Conservation (phyloP, 1,140 invertebrate genomes). For the Drosophila kepulauana region DNA sequence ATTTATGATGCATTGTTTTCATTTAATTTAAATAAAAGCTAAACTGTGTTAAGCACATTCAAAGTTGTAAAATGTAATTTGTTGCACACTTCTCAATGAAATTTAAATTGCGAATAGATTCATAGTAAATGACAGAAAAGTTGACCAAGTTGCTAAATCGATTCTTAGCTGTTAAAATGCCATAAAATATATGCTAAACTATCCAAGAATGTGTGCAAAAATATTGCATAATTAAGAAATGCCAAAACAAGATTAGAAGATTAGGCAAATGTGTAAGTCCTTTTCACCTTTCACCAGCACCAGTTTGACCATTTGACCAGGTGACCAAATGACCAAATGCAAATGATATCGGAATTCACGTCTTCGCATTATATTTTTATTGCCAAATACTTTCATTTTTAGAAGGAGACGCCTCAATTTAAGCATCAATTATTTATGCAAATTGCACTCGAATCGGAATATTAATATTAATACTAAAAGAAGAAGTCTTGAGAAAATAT, state of each 20-base stretch:
- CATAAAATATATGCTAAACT: neutral
- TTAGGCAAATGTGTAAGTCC: neutral
- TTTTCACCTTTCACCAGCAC: conserved; percentile 15
- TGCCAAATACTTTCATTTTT: conserved; percentile 1
- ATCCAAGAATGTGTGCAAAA: neutral
- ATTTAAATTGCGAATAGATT: neutral
- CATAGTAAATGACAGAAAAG: neutral
- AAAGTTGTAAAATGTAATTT: too few relatives aligned
- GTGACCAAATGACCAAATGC: neutral
- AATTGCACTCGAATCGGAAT: conserved; percentile 7
- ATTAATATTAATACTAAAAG: conserved; percentile 7
- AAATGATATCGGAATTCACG: neutral
- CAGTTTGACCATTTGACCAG: too few relatives aligned
- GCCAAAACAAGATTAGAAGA: neutral
- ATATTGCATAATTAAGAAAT: conserved; percentile 1
- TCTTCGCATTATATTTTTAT: neutral
- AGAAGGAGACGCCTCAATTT: conserved; percentile 1
- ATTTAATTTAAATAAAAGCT: conserved; percentile 1
- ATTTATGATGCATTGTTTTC: conserved; percentile 6
- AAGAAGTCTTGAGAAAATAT: neutral
- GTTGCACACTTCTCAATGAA: neutral
- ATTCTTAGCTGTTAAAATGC: neutral
- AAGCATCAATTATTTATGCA: conserved; percentile 35
- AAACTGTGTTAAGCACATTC: neutral
- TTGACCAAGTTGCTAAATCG: neutral